Conservation (phyloP, 2,888 invertebrate genomes). For the Anthophora plumipes region DNA sequence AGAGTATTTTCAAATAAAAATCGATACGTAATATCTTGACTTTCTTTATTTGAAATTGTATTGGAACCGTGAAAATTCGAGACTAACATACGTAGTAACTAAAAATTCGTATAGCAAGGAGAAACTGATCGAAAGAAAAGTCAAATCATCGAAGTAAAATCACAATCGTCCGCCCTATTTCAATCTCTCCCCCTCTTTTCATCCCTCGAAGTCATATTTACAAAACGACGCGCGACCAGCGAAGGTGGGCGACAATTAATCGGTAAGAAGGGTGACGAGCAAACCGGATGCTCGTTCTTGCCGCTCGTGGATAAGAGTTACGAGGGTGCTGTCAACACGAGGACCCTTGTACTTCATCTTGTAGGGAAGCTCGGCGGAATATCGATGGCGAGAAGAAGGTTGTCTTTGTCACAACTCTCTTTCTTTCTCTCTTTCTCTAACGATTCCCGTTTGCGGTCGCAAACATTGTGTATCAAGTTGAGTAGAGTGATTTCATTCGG, state of each 20-base stretch:
- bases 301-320: conserved; percentile 64
- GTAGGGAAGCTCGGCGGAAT: conserved; percentile 56
- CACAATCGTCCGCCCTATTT: neutral
- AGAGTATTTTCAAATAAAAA: too few relatives aligned
- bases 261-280: conserved; percentile 59
- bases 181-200: conserved; percentile 15
- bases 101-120: too few relatives aligned
- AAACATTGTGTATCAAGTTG: conserved; percentile 46
- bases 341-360: conserved; percentile 65
- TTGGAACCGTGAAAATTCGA: too few relatives aligned
- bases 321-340: conserved; percentile 69
- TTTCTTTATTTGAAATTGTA: too few relatives aligned
- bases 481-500: conserved; percentile 47
- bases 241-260: conserved; percentile 61
- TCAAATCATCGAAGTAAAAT: too few relatives aligned
- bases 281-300: conserved; percentile 55
- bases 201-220: conserved; percentile 5
- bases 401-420: conserved; percentile 33
- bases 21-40: too few relatives aligned
- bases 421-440: too few relatives aligned
- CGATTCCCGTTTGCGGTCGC: conserved; percentile 7
- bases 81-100: too few relatives aligned
- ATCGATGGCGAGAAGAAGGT: conserved; percentile 59
- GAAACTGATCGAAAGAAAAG: too few relatives aligned
- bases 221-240: conserved; percentile 18